Evolutionary conservation across 2,113 vertebrate genomes (phyloP), one percentile per base, ranked within the genome.

Genomic region (Mionectes macconnelli): DNA sequence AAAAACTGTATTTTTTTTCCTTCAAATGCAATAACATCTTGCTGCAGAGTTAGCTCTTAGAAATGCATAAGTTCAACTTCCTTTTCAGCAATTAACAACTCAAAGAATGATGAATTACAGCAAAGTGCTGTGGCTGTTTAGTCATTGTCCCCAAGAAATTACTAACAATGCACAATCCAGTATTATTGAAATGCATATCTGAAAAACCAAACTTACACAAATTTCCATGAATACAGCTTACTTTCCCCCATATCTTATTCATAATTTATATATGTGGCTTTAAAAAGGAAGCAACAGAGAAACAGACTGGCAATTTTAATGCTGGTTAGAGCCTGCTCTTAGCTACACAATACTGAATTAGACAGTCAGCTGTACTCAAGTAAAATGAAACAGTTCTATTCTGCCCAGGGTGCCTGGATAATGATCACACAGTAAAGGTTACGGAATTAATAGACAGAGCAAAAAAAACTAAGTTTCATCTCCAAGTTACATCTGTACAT

Each of bases 111-210:
- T 1, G 3, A 59, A 93, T 40, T 75, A 9, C n/a, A 67, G 4
- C 18, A 49, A 70, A 52, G 11, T 40, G 3, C 22, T 57, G 8
- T 44, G 8, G 6, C 50, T 18, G 9, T n/a, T 74, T 57, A 56
- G 35, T 52, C 33, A 31, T 8, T 53, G 15, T 39, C 14, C 47
- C 8, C 10, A 31, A 42, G 8, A 56, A 47, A n/a, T 62, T 31
- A 57, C 0, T 6, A 16, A 15, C 8, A 39, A 28, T 20, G 8
- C 10, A 45, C 8, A 50, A 25, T 68, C 18, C 2, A 37, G 3
- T 18, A 15, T 50, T 90, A 68, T 10, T 50, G 44, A 82, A 90
- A 47, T 4, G 1, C 12, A 44, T 5, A 14, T 40, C 39, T 83
- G 23, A 83, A 67, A 89, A 4, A 15, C 21, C 8, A 68, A 56